Evolutionary conservation across 2,113 vertebrate genomes (phyloP), one percentile per base, ranked within the genome.

Genomic region (Leucoraja erinaceus): DNA sequence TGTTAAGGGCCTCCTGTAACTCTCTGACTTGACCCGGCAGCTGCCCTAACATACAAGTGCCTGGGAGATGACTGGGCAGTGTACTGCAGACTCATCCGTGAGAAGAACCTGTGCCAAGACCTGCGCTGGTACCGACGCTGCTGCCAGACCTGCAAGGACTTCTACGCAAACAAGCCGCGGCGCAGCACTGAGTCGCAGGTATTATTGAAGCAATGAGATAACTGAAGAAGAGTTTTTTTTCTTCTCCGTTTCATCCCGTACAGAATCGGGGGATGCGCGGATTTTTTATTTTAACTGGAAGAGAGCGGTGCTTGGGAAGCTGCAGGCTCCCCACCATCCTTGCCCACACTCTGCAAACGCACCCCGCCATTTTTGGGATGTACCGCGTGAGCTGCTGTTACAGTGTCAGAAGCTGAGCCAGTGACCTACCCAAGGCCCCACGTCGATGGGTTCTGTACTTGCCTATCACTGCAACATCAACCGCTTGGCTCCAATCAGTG

Each of bases 51-150:
- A 9, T 98, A 99, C 95, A 99, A 98, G 94, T 99, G 98, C 94
- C 95, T 95, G 0, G 97, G 98, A 22, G 98, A 99, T 96, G 98
- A 98, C 96, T 99, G 98, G 98, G 97, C 97, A 1, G 98, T 99
- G 93, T 98, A 98, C 95, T 99, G 98, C 93, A 95, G 96, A 77
- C 97, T 99, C 95, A 97, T 99, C 94, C 97, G 98, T 0, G 98
- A 98, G 94, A 98, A 98, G 96, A 97, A 98, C 94, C 97, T 99
- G 61, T 99, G 98, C 94, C 97, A 97, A 94, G 98, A 99, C 96
- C 98, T 99, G 98, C 95, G 98, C 93, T 99, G 98, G 98, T 99
- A 99, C 94, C 98, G 98, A 93, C 98, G 97, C 94, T 99, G 98
- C 95, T 99, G 98, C 95, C 97, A 98, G 94, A 99, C 98, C 0